Percentiles rank a stretch among this genome's conserved stretches.
Evolutionary conservation across 2,888 invertebrate species (phyloP).

Genomic region (Cenopis cana): DNA sequence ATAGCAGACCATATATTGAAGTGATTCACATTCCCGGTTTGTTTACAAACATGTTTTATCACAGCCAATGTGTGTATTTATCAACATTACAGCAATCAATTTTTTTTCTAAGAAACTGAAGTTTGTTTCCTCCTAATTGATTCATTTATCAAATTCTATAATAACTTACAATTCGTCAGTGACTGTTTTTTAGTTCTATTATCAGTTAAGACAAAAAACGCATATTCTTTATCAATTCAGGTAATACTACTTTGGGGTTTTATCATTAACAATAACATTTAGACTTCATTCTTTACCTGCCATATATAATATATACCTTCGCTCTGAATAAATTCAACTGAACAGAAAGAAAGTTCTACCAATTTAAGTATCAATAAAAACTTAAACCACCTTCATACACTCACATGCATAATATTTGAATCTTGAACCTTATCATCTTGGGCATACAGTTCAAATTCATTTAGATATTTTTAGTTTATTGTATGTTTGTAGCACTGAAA

Average conservation of each 20-base stretch:
- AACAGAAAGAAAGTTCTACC: slow-evolving; percentile 13
- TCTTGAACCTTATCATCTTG: background rate
- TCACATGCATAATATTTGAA: background rate
- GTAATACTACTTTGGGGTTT: background rate
- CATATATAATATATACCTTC: background rate
- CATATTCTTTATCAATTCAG: slow-evolving; percentile 4
- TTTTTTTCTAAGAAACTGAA: slow-evolving; percentile 1
- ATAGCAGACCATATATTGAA: background rate
- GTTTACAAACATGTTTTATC: slow-evolving; percentile 27
- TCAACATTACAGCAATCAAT: slow-evolving; percentile 6
- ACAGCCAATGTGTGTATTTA: background rate
- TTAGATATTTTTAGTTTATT: background rate
- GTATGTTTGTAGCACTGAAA: background rate
- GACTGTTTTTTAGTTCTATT: background rate
- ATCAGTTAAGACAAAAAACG: background rate
- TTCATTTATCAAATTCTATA: too few species aligned
- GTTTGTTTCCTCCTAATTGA: slow-evolving; percentile 8
- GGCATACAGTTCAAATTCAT: slow-evolving; percentile 8
- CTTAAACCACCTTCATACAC: slow-evolving; percentile 7
- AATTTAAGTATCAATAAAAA: slow-evolving; percentile 12
- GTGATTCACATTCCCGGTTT: slow-evolving; percentile 2
- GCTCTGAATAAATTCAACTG: background rate
- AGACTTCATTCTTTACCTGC: slow-evolving; percentile 1
- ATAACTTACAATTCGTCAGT: too few species aligned
- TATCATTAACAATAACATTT: slow-evolving; percentile 11